phyloP scores from a whole-genome alignment of 2,113 vertebrate species.

The Muscicapa adusta region DNA sequence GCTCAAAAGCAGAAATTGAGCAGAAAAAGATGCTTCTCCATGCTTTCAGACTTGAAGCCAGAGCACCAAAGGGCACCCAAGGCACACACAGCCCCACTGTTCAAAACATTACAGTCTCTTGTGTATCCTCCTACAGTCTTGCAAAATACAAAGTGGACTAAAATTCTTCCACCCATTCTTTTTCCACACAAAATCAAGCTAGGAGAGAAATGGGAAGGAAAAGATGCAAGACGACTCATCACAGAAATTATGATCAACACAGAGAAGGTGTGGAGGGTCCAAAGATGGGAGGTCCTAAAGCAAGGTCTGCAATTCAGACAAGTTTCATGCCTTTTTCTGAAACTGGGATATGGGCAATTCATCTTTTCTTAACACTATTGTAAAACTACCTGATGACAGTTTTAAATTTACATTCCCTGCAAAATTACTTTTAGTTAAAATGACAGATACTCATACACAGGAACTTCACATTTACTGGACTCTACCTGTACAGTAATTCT shows the following conservation, averaged over 20 bases:
- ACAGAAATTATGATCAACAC: background rate
- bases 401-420: background rate
- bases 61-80: background rate
- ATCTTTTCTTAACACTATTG: background rate
- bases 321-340: background rate
- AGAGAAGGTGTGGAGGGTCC: background rate
- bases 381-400: background rate
- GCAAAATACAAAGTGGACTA: background rate
- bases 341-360: background rate
- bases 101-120: background rate
- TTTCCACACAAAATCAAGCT: background rate
- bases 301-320: background rate
- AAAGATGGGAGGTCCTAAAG: background rate
- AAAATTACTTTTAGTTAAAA: background rate
- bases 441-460: background rate
- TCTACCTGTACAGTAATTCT: background rate
- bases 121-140: background rate
- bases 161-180: background rate
- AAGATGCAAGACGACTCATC: background rate
- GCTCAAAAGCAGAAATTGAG: background rate
- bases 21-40: background rate
- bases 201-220: background rate
- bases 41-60: background rate
- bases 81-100: rapidly evolving
- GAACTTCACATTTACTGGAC: background rate